A percentile compares a stretch with the other conserved stretches of the same genome.
Conservation (phyloP, 2,797 vertebrate genomes). For the Pseudocheirus occidentalis region DNA sequence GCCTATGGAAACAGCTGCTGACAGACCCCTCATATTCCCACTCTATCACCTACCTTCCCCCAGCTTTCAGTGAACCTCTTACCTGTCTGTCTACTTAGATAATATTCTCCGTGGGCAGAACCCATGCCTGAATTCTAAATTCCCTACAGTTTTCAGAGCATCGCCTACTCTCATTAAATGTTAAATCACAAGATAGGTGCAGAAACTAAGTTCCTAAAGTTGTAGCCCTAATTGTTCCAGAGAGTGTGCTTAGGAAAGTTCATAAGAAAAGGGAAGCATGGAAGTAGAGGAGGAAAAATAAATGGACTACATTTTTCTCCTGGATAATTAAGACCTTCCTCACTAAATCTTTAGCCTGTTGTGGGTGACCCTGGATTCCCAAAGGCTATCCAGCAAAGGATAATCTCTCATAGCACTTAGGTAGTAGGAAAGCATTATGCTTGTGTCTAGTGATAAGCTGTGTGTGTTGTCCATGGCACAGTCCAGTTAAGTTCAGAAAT, state of each 20-base stretch:
- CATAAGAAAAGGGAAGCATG: background rate
- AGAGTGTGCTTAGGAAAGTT: background rate
- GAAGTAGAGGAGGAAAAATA: background rate
- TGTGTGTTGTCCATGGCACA: background rate
- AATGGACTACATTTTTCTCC: background rate
- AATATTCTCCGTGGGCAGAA: background rate
- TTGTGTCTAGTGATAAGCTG: background rate
- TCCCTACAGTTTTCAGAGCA: background rate
- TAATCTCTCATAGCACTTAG: background rate
- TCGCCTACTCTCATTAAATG: background rate
- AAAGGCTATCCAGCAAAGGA: background rate
- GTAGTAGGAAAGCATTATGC: background rate
- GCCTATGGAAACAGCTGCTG: background rate
- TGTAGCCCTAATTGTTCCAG: background rate
- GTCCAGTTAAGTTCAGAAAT: background rate
- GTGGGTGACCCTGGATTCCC: background rate
- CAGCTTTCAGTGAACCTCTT: constrained; percentile 9
- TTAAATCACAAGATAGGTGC: constrained; percentile 11
- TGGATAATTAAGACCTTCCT: background rate
- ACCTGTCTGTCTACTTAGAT: background rate
- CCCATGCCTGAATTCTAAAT: constrained; percentile 29
- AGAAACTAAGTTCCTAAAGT: constrained; percentile 2
- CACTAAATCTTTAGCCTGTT: background rate
- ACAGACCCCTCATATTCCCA: background rate
- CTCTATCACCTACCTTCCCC: background rate